phyloP scores from a whole-genome alignment of 2,797 vertebrate genomes.

The Adelosebastes latens region DNA sequence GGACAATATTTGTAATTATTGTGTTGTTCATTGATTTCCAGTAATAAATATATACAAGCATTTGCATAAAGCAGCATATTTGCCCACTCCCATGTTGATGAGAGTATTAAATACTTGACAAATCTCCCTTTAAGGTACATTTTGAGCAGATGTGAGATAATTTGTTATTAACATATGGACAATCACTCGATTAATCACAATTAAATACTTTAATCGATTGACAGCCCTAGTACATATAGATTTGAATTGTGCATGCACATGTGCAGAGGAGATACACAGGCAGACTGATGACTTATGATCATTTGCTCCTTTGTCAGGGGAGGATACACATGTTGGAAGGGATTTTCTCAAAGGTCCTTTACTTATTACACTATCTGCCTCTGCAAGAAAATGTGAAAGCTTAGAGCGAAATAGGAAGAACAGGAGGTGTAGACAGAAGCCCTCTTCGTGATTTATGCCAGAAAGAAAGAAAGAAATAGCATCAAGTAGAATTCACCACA shows the following conservation, averaged over 20 bases:
- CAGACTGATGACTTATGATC: not conserved
- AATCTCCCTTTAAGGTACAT: no score
- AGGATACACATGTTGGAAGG: conserved; percentile 6
- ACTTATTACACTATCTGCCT: conserved; percentile 31
- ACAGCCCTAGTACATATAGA: no score
- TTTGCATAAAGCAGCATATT: no score
- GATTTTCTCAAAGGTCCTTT: conserved; percentile 28
- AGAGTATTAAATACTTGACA: no score
- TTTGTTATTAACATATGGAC: no score
- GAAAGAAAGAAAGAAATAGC: not conserved
- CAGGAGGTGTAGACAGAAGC: not conserved
- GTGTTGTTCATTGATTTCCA: no score
- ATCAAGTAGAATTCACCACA: not conserved
- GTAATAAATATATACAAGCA: no score
- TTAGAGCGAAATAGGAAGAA: not conserved
- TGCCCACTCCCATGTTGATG: no score
- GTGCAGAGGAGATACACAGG: not conserved
- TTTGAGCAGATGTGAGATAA: no score
- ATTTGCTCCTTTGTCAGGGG: conserved; percentile 1
- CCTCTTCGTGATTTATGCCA: not conserved
- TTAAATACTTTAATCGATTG: no score
- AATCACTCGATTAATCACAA: no score
- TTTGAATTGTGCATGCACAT: not conserved
- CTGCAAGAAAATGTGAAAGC: not conserved
- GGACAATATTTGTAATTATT: no score